Evolutionary conservation across 2,888 invertebrate genomes (phyloP).

Genomic region (Amphipoea lucens): DNA sequence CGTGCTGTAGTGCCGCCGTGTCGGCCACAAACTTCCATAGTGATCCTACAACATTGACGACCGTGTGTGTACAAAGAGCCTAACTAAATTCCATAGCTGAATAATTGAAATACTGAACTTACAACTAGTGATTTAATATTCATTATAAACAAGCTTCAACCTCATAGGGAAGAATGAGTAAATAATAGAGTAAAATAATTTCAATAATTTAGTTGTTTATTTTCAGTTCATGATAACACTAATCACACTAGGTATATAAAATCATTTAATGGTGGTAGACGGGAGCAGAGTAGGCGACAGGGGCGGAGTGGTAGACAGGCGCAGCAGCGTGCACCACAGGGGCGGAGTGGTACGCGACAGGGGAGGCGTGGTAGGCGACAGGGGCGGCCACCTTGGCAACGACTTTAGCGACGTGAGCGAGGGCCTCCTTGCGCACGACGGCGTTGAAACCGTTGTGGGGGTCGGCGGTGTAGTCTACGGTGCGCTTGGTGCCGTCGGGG

Average conservation of each 20-base stretch:
- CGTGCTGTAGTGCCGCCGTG: too few species aligned
- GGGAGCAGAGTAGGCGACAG: slow-evolving; percentile 73
- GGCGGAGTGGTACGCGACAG: slow-evolving; percentile 27
- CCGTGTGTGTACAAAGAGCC: neutral
- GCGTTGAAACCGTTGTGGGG: slow-evolving; percentile 88
- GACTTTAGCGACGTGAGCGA: slow-evolving; percentile 77
- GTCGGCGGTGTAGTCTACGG: slow-evolving; percentile 88
- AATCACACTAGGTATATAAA: neutral
- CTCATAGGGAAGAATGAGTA: neutral
- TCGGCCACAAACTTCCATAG: too few species aligned
- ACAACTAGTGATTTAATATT: neutral
- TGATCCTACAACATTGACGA: too few species aligned
- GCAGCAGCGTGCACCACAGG: slow-evolving; percentile 27
- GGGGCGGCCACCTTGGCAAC: slow-evolving; percentile 64
- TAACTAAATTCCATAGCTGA: neutral
- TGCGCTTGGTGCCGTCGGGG: slow-evolving; percentile 87
- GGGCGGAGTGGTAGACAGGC: slow-evolving; percentile 64
- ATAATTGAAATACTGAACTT: neutral
- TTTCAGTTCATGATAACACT: slow-evolving; percentile 33
- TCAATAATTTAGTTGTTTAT: slow-evolving; percentile 51
- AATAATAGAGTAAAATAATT: neutral
- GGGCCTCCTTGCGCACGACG: slow-evolving; percentile 84
- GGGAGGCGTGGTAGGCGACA: slow-evolving; percentile 52
- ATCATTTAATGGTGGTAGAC: slow-evolving; percentile 80
- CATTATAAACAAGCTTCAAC: neutral